Evolutionary conservation across 53 echinoderm and acorn worm species (phyloP).

Genomic region (Echinarachnius parma): DNA sequence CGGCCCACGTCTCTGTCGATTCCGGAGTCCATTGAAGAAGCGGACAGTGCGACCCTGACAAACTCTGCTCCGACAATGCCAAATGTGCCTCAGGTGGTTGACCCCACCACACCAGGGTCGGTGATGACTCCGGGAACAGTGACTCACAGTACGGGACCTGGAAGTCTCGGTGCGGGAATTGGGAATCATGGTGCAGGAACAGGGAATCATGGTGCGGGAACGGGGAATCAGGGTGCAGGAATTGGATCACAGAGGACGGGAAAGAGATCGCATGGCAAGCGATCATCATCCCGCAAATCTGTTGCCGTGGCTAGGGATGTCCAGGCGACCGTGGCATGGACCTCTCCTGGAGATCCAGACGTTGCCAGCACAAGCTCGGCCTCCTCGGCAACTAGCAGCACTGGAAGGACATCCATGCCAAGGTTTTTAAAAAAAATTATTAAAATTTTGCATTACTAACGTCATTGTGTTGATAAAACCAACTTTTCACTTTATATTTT

Average conservation of each 20-base stretch:
- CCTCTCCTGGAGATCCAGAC: conserved; percentile 60
- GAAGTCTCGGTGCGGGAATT: too few relatives aligned
- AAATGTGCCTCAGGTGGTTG: conserved; percentile 41
- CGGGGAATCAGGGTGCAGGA: too few relatives aligned
- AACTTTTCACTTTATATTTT: too few relatives aligned
- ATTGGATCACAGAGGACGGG: conserved; percentile 24
- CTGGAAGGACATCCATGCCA: conserved; percentile 24
- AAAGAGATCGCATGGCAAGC: conserved; percentile 60
- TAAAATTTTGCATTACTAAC: too few relatives aligned
- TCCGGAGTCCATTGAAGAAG: conserved; percentile 25
- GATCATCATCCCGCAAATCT: conserved; percentile 60
- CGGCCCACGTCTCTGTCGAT: conserved; percentile 27
- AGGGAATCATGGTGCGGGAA: too few relatives aligned
- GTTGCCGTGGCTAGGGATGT: conserved; percentile 66
- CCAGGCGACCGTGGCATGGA: conserved; percentile 77
- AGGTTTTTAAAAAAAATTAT: too few relatives aligned
- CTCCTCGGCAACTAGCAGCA: conserved; percentile 28
- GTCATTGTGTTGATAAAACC: too few relatives aligned
- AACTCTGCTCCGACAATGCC: conserved; percentile 1
- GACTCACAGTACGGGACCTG: conserved; percentile 10
- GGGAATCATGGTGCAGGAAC: too few relatives aligned
- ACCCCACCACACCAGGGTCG: conserved; percentile 6
- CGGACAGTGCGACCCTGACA: neutral
- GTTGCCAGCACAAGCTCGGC: conserved; percentile 48
- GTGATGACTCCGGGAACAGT: neutral